A percentile compares a stretch with the other conserved stretches of the same genome.
These are phyloP conservation scores for Drosophila busckii DNA, from an alignment of 1,140 invertebrate species.

Conservation along the genomic window DNA sequence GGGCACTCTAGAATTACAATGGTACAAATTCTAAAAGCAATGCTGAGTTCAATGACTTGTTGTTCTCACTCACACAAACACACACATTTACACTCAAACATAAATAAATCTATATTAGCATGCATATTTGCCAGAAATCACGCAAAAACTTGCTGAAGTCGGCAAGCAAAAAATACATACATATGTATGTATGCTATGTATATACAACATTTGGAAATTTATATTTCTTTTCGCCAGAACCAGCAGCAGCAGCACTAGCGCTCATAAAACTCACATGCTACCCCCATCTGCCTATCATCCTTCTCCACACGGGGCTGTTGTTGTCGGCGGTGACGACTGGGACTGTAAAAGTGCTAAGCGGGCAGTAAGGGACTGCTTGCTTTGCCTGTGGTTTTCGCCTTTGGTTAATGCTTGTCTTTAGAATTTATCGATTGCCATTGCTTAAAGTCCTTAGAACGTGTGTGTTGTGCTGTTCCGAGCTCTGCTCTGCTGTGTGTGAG, in stretches of 20 bases:
- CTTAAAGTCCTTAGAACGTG: slow-evolving; percentile 11
- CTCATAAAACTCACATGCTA: too few species aligned
- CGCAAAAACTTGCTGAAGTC: slow-evolving; percentile 47
- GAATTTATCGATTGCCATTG: slow-evolving; percentile 61
- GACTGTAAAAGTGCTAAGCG: too few species aligned
- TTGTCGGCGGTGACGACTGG: too few species aligned
- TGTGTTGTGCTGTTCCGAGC: not conserved
- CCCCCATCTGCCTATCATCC: too few species aligned
- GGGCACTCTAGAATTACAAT: slow-evolving; percentile 18
- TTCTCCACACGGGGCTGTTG: too few species aligned
- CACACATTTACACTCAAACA: not conserved
- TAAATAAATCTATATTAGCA: not conserved
- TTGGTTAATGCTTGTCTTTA: slow-evolving; percentile 24
- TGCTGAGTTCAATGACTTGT: slow-evolving; percentile 52
- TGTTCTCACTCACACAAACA: slow-evolving; percentile 5
- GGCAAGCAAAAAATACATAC: slow-evolving; percentile 33
- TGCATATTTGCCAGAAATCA: slow-evolving; percentile 14
- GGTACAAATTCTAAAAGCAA: slow-evolving; percentile 24
- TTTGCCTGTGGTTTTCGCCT: not conserved
- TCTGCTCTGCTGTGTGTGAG: not conserved
- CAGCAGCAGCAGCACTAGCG: too few species aligned
- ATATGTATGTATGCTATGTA: slow-evolving; percentile 1
- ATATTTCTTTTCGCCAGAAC: too few species aligned
- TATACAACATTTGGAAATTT: too few species aligned
- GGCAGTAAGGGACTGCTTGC: too few species aligned